Base-by-base conservation (phyloP, 2,113 vertebrate species). In the Galeopterus variegatus region DNA sequence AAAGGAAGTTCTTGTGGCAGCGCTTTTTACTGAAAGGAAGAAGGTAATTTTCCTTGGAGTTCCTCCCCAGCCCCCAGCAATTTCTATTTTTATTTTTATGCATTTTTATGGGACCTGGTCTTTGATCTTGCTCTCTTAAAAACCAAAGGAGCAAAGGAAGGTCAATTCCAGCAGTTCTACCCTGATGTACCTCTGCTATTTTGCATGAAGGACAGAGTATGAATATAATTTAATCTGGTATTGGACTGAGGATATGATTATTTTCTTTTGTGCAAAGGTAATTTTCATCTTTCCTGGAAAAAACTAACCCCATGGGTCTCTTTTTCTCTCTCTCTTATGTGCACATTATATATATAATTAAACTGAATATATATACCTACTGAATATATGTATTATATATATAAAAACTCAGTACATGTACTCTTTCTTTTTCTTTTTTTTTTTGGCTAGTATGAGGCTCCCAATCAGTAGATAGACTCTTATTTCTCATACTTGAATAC, bases 61-160 rank as follows among this genome's bases (percentile, higher is more conserved):
- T 96, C 67, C 58, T 96, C 45, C 88, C 70, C 60, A 95, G 70
- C 73, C 48, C 56, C 93, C 62, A 93, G 21, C 77, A 94, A 94
- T 97, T 95, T 95, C 64, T 93, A 82, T 96, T 88, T 97, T 96
- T 0, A 65, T 97, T 98, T 97, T 90, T 98, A 98, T 96, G 33
- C 18, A 11, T 93, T 98, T 98, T 69, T 52, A 97, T 86, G 81
- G 95, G 95, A 93, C 4, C 69, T 95, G 67, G 64, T 88, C 56
- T 77, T 98, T 98, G 97, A 62, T 89, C 97, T 96, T 96, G 75
- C 87, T 94, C 95, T 97, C 54, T 97, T 65, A 93, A 93, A 98
- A 76, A 95, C 93, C 96, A 94, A 58, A 95, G 62, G 21, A 94
- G 90, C 62, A 84, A 97, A 95, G 77, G 60, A 91, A 97, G 94